Base-by-base conservation (phyloP, 2,797 vertebrate species). In the Sebastiscus tertius region DNA sequence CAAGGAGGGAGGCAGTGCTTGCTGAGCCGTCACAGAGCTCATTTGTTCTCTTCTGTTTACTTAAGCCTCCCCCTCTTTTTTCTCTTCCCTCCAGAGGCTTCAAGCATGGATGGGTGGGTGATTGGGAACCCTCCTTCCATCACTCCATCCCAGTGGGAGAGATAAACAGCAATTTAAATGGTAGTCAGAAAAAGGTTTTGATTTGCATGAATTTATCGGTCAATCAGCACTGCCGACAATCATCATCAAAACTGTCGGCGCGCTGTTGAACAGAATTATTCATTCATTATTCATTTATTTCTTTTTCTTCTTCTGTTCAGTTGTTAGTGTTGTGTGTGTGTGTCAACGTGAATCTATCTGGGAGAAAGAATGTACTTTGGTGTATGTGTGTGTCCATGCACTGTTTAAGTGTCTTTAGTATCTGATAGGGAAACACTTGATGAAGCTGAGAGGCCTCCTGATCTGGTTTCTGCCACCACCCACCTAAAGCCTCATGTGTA, bases 11-110 rank as follows among this genome's bases (percentile, higher is more conserved):
- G 94, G 91, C 88, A 82, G 87, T 80, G 92, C 92, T 92, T 64
- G 91, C 87, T 80, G 90, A 91, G 92, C 96, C 86, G 84, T 95
- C 96, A 95, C 94, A 95, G 94, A 94, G 91, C 94, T 94, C 94
- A 94, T 96, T 97, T 96, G 95, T 96, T 96, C 95, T 94, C 82
- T 88, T 90, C 94, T 96, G 95, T 97, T 97, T 96, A 95, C 93
- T 96, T 96, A 96, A 96, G 94, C 86, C 87, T 85, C 82, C 86
- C 83, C 90, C 89, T 89, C 90, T 87, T 91, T 92, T 92, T 92
- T 82, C 89, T 90, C 91, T 83, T 78, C 71, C 85, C 91, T 93
- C 87, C 82, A 87, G 91, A 92, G 93, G 92, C 93, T 94, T 94
- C 88, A 92, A 92, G 93, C 90, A 81, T 88, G 95, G 93, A 93